A percentile compares a stretch with the other conserved stretches of the same genome.
phyloP scores from a whole-genome alignment of 1,140 invertebrate genomes.

The Tetranychus cinnabarinus region DNA sequence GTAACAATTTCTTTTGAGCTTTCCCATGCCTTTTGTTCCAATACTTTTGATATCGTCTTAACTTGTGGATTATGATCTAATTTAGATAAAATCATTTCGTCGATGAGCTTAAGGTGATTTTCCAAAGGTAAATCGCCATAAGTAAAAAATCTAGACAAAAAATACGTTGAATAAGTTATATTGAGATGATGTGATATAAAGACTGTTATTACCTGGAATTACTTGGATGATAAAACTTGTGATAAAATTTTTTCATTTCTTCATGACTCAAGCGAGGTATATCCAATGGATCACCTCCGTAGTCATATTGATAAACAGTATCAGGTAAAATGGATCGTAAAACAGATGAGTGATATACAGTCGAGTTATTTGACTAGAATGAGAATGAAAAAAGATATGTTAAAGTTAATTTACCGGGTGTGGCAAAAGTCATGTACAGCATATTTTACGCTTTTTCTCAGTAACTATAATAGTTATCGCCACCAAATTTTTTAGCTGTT shows the following conservation, averaged over 20 bases:
- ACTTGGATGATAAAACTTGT: conserved; percentile 67
- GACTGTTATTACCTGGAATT: conserved; percentile 53
- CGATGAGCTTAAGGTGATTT: conserved; percentile 46
- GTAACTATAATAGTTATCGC: no score
- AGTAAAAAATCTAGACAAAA: conserved; percentile 40
- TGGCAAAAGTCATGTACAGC: no score
- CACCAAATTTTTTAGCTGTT: no score
- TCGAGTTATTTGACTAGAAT: conserved; percentile 7
- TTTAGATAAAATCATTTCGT: conserved; percentile 40
- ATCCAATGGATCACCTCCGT: conserved; percentile 60
- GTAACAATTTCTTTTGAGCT: conserved; percentile 19
- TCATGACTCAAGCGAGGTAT: conserved; percentile 62
- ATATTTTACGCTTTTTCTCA: no score
- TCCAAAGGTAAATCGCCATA: conserved; percentile 71
- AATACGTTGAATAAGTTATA: no score
- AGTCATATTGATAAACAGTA: conserved; percentile 63
- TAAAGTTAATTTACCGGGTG: no score
- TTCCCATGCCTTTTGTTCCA: neutral
- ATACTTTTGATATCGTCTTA: conserved; percentile 31
- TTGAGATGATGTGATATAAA: no score
- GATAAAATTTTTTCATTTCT: conserved; percentile 59
- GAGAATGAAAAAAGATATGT: no score
- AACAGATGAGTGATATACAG: conserved; percentile 33
- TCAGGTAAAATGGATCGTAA: conserved; percentile 52
- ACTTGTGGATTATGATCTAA: conserved; percentile 36